These are phyloP conservation scores for Drosophila setifemur DNA, from an alignment of 1,140 invertebrate genomes.

Conservation along the genomic window DNA sequence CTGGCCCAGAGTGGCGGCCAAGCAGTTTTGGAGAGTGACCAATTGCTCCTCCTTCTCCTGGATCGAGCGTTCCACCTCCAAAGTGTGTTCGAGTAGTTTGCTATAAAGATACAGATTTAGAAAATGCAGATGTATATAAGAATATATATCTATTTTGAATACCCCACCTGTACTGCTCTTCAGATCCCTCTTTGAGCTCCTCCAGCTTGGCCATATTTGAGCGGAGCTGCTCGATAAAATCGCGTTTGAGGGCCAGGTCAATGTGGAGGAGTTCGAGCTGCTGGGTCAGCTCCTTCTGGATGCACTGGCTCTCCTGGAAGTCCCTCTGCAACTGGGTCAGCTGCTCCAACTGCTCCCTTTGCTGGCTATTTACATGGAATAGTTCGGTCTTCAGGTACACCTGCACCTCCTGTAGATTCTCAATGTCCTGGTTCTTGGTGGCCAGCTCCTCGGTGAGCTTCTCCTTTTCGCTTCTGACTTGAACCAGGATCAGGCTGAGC, in stretches of 20 bases:
- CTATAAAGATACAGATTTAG: neutral
- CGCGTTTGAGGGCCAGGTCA: conserved; percentile 17
- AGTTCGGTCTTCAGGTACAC: conserved; percentile 42
- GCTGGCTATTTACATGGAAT: conserved; percentile 24
- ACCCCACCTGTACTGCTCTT: conserved; percentile 31
- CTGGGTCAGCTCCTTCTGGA: conserved; percentile 31
- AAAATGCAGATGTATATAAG: no score
- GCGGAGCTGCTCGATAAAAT: conserved; percentile 13
- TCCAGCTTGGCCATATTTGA: conserved; percentile 14
- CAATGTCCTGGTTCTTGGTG: conserved; percentile 37
- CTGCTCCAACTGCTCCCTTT: conserved; percentile 42
- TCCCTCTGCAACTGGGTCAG: conserved; percentile 41
- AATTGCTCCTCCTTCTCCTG: conserved; percentile 47
- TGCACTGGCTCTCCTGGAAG: conserved; percentile 25
- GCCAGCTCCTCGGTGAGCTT: conserved; percentile 20
- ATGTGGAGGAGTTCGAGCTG: conserved; percentile 11
- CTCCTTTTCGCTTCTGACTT: conserved; percentile 33
- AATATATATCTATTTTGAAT: neutral
- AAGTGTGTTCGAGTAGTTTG: conserved; percentile 22
- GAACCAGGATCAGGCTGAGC: conserved; percentile 34
- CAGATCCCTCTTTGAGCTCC: conserved; percentile 19
- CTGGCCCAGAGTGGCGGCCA: conserved; percentile 68
- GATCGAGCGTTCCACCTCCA: conserved; percentile 7
- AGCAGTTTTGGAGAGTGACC: conserved; percentile 51
- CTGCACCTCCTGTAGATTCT: conserved; percentile 44